Evolutionary conservation across 2,113 vertebrate genomes (phyloP).

Genomic region (Isurus oxyrinchus): DNA sequence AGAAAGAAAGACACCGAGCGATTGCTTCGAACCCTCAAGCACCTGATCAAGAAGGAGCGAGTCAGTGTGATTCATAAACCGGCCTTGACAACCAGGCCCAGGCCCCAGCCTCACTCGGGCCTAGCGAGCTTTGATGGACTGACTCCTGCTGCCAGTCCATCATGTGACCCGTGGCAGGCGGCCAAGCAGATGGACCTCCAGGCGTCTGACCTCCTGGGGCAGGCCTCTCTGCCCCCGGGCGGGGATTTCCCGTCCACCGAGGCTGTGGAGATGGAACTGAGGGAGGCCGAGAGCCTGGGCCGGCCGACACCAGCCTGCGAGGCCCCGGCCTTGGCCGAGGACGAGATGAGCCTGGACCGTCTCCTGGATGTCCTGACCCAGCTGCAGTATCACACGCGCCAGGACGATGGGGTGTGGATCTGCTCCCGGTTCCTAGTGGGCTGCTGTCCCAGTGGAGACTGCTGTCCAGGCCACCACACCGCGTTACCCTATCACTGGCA

Average conservation of each 20-base stretch:
- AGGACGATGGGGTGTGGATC: not conserved
- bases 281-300: not conserved
- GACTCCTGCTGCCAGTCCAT: not conserved
- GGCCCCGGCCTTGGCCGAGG: not conserved
- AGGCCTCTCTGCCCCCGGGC: not conserved
- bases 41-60: not conserved
- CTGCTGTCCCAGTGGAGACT: not conserved
- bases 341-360: not conserved
- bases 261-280: not conserved
- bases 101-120: not conserved
- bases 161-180: too few species aligned
- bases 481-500: slow-evolving; percentile 32
- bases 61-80: not conserved
- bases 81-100: not conserved
- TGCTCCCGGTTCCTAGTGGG: not conserved
- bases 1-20: not conserved
- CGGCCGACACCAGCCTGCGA: too few species aligned
- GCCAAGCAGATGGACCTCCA: not conserved
- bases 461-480: slow-evolving; percentile 7
- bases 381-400: slow-evolving; percentile 34
- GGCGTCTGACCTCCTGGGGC: not conserved
- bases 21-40: not conserved
- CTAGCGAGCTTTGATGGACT: not conserved
- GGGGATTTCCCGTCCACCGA: not conserved
- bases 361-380: slow-evolving; percentile 17